A percentile compares a stretch with the other conserved stretches of the same genome.
These are phyloP conservation scores for Hemicentrotus pulcherrimus DNA, from an alignment of 35 echinoderm and acorn worm genomes.

Conservation along the genomic window DNA sequence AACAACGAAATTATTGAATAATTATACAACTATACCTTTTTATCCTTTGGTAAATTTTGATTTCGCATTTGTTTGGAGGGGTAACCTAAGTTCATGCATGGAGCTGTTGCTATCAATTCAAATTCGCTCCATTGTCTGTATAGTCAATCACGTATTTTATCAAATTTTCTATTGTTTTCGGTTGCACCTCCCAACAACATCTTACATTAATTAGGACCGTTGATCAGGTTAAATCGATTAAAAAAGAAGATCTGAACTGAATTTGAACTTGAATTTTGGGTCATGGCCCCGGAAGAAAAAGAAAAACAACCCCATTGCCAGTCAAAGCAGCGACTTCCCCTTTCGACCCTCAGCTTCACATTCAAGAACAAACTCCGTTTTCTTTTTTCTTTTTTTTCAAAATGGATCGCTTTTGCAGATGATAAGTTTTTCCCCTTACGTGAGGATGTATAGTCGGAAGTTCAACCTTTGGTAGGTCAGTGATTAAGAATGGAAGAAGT, in stretches of 20 bases:
- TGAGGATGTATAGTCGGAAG: neutral
- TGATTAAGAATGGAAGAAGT: neutral
- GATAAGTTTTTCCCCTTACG: neutral
- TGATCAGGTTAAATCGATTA: neutral
- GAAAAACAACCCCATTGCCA: neutral
- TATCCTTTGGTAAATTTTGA: too few species aligned
- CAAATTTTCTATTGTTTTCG: neutral
- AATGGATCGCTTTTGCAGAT: neutral
- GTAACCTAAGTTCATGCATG: neutral
- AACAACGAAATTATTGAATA: too few species aligned
- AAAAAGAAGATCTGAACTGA: neutral
- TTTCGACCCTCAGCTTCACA: neutral
- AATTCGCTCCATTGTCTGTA: neutral
- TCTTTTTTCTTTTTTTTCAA: neutral
- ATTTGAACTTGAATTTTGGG: constrained; percentile 10
- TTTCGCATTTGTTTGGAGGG: neutral
- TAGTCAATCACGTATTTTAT: neutral
- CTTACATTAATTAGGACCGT: neutral
- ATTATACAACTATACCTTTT: too few species aligned
- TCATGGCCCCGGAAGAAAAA: neutral
- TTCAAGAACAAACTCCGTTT: neutral
- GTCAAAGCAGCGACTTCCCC: neutral
- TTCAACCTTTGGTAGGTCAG: neutral
- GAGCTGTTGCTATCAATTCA: too few species aligned
- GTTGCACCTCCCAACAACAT: neutral